Conservation (phyloP, 30 jellyfish, hydroid and myxozoan genomes). For the Aurelia sp. region DNA sequence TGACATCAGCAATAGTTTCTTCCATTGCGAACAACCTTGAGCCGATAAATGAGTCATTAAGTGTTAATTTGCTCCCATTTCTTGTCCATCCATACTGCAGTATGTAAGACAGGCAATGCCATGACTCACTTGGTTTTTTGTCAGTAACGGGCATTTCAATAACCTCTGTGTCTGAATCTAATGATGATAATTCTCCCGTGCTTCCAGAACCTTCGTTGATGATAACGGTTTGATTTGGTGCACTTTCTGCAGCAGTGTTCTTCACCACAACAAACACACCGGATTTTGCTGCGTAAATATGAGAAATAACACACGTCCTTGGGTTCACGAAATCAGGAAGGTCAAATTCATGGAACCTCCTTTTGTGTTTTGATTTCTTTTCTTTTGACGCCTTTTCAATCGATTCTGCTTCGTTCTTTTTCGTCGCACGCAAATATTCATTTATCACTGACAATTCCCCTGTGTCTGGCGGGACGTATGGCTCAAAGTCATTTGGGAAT, state of each 20-base stretch:
- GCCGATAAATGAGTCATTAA: conserved; percentile 12
- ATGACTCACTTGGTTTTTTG: not conserved
- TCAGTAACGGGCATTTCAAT: conserved; percentile 41
- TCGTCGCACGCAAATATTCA: conserved; percentile 80
- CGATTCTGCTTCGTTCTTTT: conserved; percentile 38
- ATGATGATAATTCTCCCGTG: conserved; percentile 28
- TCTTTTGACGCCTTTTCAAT: conserved; percentile 33
- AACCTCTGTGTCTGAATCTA: conserved; percentile 56
- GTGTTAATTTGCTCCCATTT: conserved; percentile 5
- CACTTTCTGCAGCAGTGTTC: not conserved
- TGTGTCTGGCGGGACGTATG: conserved; percentile 43
- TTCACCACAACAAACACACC: conserved; percentile 47
- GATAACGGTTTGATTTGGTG: not conserved
- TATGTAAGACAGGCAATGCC: conserved; percentile 16
- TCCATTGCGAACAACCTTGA: conserved; percentile 11
- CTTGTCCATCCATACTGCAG: conserved; percentile 40
- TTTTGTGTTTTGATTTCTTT: conserved; percentile 21
- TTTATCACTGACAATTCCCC: conserved; percentile 80
- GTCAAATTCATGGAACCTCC: conserved; percentile 44
- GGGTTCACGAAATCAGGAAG: conserved; percentile 38
- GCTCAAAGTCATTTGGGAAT: conserved; percentile 23
- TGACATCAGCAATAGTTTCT: conserved; percentile 36
- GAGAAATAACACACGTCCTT: conserved; percentile 8
- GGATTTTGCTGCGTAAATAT: conserved; percentile 23
- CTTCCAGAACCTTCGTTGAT: not conserved